Conservation (phyloP, 2,113 vertebrate species). For the Zingel zingel region DNA sequence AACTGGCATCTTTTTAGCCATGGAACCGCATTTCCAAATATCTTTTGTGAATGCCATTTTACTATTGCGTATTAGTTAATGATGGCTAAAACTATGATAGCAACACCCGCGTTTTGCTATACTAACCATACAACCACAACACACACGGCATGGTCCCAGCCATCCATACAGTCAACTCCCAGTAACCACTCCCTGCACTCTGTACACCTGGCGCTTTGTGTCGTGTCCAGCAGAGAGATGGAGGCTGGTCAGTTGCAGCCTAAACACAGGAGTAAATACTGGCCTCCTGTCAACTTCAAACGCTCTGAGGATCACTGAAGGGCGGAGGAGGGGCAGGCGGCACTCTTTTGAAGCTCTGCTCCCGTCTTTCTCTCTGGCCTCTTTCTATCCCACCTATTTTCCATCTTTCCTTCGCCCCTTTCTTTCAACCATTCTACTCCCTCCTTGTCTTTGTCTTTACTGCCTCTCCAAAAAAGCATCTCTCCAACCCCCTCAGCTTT, state of each 20-base stretch:
- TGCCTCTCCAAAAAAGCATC: constrained; percentile 18
- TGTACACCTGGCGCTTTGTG: constrained; percentile 79
- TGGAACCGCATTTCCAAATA: not conserved
- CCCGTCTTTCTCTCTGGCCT: constrained; percentile 33
- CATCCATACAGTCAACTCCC: not conserved
- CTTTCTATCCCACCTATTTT: constrained; percentile 41
- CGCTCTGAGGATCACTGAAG: constrained; percentile 36
- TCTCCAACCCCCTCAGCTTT: constrained; percentile 12
- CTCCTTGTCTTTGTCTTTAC: constrained; percentile 15
- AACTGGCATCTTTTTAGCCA: not conserved
- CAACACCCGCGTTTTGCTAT: not conserved
- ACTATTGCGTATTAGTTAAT: not conserved
- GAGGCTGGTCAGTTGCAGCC: constrained; percentile 39
- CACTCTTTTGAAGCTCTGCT: constrained; percentile 63
- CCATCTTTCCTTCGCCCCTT: constrained; percentile 39
- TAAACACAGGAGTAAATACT: constrained; percentile 55
- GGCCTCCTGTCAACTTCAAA: constrained; percentile 78
- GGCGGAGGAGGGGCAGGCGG: constrained; percentile 33
- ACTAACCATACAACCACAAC: not conserved
- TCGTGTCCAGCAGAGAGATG: constrained; percentile 42
- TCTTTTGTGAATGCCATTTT: too few relatives aligned
- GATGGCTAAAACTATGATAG: not conserved
- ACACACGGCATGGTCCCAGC: not conserved
- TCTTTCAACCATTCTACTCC: constrained; percentile 8
- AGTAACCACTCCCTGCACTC: not conserved